phyloP scores from a whole-genome alignment of 2,113 vertebrate genomes.

The Aldabrachelys gigantea region DNA sequence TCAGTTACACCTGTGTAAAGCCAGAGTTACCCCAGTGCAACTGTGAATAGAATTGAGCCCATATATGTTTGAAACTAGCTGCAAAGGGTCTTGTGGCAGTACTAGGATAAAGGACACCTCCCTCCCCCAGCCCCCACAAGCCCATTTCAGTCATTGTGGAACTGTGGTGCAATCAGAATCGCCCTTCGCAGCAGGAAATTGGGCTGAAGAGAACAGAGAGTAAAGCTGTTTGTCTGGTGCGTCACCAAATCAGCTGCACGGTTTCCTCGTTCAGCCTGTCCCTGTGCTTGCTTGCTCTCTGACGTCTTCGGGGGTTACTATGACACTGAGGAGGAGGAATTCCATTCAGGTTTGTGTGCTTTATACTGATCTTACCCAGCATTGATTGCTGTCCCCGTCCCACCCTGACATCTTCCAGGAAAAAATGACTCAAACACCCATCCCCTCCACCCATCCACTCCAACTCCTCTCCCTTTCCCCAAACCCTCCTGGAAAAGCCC shows the following conservation, averaged over 20 bases:
- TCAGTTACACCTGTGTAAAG: too few species aligned
- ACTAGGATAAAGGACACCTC: background rate
- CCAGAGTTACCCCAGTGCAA: background rate
- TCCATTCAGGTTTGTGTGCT: background rate
- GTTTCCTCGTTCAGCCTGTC: background rate
- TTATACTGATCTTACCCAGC: background rate
- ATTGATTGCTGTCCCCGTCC: background rate
- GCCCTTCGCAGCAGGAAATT: background rate
- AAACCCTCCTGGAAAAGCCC: conserved; percentile 8
- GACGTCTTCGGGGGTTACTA: background rate
- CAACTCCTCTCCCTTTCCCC: conserved; percentile 20
- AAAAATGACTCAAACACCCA: conserved; percentile 48
- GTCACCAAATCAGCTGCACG: background rate
- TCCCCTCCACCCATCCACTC: background rate
- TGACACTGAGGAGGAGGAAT: background rate
- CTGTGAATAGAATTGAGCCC: background rate
- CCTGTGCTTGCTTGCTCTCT: background rate
- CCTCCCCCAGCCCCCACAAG: background rate
- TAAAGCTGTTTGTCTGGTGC: background rate
- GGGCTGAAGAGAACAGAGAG: background rate
- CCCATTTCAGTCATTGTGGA: background rate
- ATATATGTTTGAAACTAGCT: background rate
- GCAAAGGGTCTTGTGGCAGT: too few species aligned
- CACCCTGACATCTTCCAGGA: conserved; percentile 42
- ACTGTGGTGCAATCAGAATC: accelerated